Base-by-base conservation (phyloP, 2,888 invertebrate species). In the Oeneis ivallda region DNA sequence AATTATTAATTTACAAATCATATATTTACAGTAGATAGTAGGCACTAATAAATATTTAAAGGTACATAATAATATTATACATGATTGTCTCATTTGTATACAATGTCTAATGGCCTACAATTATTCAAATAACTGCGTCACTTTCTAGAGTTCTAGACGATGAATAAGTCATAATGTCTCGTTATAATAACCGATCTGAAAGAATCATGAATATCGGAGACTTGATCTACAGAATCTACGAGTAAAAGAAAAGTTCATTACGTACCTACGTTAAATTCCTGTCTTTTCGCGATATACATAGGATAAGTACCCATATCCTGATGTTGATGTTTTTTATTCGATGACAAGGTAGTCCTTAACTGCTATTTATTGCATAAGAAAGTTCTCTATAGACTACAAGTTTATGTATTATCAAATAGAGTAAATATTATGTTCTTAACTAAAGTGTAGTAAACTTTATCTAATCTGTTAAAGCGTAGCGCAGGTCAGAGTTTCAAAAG, bases 161-260 rank as follows among this genome's bases (percentile, higher is more conserved):
- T 90, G 90, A 90, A 90, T 90, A 90, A 89, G 82, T 87, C 89
- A 90, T 90, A 81, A 62, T 75, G 78, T 79, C 84, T 89, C 89
- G 87, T 89, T 89, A 89, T 82, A 86, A 86, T 85, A 85, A 85
- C 84, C 62, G 81, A 85, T 80, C 83, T 79, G 83, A 83, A 86
- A 86, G 79, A 79, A 76, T 74, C 77, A 79, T 76, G 78, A 76
- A 76, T 78, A 74, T 75, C 74, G 64, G 71, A 60, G 17, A 37
- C 54, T 69, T 53, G 45, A 54, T 63, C 34, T 54, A 39, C 15
- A n/a, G 41, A 15, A 41, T 34, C 43, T 39, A 34, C 2, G 32
- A 34, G 32, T 34, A 34, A n/a, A n/a, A n/a, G n/a, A n/a, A n/a
- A n/a, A n/a, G n/a, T n/a, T n/a, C n/a, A n/a, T n/a, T n/a, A n/a